A percentile compares a stretch with the other conserved stretches of the same genome.
phyloP scores from a whole-genome alignment of 2,113 vertebrate genomes.

The Ceyx cyanopectus region DNA sequence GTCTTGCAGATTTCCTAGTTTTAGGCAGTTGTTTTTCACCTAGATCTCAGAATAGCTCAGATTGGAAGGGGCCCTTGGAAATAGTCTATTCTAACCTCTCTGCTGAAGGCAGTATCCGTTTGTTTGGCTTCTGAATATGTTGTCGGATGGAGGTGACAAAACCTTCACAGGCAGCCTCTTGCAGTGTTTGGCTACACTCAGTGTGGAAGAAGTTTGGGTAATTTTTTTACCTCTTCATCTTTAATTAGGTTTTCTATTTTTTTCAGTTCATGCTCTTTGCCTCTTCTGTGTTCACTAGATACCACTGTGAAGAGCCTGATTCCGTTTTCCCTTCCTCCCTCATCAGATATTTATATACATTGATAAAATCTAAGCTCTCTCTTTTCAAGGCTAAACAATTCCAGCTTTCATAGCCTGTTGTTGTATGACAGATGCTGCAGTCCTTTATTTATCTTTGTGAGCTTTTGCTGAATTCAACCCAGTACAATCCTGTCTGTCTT shows the following conservation, averaged over 20 bases:
- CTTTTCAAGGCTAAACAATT: neutral
- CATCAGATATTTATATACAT: neutral
- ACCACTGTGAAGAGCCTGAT: neutral
- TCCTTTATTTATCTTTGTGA: neutral
- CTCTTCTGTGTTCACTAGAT: neutral
- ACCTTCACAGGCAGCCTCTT: neutral
- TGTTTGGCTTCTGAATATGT: rapidly evolving
- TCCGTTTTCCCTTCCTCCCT: neutral
- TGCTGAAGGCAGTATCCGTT: neutral
- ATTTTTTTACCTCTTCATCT: neutral
- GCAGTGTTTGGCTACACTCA: neutral
- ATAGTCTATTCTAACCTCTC: neutral
- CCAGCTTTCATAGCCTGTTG: neutral
- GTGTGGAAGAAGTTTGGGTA: neutral
- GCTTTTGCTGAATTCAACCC: neutral
- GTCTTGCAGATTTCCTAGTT: neutral
- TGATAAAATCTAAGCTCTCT: neutral
- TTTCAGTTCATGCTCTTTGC: neutral
- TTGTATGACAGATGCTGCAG: neutral
- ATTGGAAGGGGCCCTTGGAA: neutral
- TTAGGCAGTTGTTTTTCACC: neutral
- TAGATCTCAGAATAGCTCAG: neutral
- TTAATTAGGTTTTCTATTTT: neutral
- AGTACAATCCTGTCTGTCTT: neutral
- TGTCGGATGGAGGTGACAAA: neutral